phyloP scores from a whole-genome alignment of 2,113 vertebrate species.

The Ovis canadensis region DNA sequence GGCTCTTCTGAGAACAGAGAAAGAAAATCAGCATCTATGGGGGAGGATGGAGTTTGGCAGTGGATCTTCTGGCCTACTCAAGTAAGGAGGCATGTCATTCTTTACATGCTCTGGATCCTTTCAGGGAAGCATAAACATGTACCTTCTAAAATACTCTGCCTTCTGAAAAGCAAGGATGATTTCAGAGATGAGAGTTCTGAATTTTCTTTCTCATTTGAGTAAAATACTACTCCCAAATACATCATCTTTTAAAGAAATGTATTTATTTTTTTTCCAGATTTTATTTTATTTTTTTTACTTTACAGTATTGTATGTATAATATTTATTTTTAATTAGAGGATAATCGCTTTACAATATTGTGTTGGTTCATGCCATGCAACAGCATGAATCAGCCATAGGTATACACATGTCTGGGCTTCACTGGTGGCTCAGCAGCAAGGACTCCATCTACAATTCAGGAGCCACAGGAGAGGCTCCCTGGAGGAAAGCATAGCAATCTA shows the following conservation, averaged over 20 bases:
- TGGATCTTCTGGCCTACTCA: accelerated
- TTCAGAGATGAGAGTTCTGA: not conserved
- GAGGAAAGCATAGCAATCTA: not conserved
- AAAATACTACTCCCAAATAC: not conserved
- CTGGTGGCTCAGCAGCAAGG: not conserved
- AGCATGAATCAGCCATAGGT: not conserved
- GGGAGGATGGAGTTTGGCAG: accelerated
- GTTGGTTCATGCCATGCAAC: not conserved
- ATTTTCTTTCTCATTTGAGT: not conserved
- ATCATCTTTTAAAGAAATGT: not conserved
- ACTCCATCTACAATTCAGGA: not conserved
- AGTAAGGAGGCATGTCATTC: too few species aligned
- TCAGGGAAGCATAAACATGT: not conserved
- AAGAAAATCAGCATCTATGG: not conserved
- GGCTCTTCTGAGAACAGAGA: not conserved
- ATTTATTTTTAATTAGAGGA: not conserved
- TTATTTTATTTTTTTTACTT: too few species aligned
- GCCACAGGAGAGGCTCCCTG: not conserved
- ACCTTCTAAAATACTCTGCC: not conserved
- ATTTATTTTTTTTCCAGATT: not conserved
- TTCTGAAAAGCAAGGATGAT: not conserved
- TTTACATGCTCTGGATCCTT: not conserved
- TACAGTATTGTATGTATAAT: too few species aligned
- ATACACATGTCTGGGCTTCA: not conserved
- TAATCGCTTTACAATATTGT: not conserved